These are phyloP conservation scores for Phalangium opilio DNA, from an alignment of 2,888 invertebrate species.

Conservation along the genomic window DNA sequence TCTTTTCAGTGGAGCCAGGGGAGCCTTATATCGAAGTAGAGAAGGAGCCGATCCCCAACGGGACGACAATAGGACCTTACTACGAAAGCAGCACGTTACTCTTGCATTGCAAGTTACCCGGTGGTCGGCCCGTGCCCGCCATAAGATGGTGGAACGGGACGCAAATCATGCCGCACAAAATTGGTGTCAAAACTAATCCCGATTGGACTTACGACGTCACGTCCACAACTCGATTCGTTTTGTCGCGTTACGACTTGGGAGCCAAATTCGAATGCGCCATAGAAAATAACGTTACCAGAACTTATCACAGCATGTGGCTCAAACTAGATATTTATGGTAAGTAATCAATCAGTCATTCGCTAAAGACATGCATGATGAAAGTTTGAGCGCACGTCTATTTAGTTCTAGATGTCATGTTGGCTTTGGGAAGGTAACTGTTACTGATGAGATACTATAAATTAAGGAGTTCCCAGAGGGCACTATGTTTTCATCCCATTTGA, in stretches of 20 bases:
- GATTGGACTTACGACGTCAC: conserved; percentile 8
- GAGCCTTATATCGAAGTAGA: conserved; percentile 16
- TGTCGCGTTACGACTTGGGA: conserved; percentile 21
- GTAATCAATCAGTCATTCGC: too few relatives aligned
- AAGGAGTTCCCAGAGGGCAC: too few relatives aligned
- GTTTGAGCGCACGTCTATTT: too few relatives aligned
- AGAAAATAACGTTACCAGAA: conserved; percentile 16
- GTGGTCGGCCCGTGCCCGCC: conserved; percentile 68
- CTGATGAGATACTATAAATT: too few relatives aligned
- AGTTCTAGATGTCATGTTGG: too few relatives aligned
- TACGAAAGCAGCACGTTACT: conserved; percentile 51
- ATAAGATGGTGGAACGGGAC: conserved; percentile 67
- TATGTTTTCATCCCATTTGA: too few relatives aligned
- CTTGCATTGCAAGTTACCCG: conserved; percentile 55
- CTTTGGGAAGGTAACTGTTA: too few relatives aligned
- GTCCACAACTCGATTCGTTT: conserved; percentile 20
- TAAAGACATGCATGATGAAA: too few relatives aligned
- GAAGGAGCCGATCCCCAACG: conserved; percentile 12
- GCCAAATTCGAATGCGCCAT: conserved; percentile 21
- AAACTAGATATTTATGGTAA: conserved; percentile 58
- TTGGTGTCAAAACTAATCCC: not conserved
- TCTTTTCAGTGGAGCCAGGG: conserved; percentile 11
- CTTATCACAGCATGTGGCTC: conserved; percentile 32
- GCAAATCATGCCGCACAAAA: conserved; percentile 17
- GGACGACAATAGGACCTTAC: conserved; percentile 43